These are phyloP conservation scores for Eulemur albifrons DNA, from an alignment of 2,797 vertebrate genomes.

Conservation along the genomic window DNA sequence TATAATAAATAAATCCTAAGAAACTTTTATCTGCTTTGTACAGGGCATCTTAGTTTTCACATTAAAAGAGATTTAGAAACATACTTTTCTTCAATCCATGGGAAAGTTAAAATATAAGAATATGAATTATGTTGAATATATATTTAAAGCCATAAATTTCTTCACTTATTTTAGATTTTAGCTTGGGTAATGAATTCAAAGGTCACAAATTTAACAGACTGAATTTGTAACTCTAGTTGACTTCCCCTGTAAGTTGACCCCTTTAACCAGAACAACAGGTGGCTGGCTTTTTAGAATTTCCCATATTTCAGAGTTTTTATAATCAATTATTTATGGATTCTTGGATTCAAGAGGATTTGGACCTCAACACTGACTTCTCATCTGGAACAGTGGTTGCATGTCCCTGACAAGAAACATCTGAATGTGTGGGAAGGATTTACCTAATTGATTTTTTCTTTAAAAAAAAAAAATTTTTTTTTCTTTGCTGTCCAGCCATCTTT, in stretches of 20 bases:
- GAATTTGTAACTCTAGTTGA: slow-evolving; percentile 13
- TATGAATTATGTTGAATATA: not conserved
- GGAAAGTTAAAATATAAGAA: not conserved
- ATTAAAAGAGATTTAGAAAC: slow-evolving; percentile 24
- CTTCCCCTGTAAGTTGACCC: not conserved
- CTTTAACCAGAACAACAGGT: slow-evolving; percentile 48
- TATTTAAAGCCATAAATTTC: not conserved
- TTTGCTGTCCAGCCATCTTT: not conserved
- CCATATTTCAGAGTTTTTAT: not conserved
- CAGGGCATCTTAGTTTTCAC: not conserved
- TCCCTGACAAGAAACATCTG: slow-evolving; percentile 31
- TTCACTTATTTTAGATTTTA: slow-evolving; percentile 24
- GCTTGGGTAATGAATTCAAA: not conserved
- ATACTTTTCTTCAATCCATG: not conserved
- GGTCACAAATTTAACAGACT: not conserved
- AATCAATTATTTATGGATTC: slow-evolving; percentile 48
- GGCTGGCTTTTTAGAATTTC: slow-evolving; percentile 41
- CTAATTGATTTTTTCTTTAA: not conserved
- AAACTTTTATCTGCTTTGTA: not conserved
- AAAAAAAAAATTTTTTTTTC: not conserved
- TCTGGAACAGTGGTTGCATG: not conserved
- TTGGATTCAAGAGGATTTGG: slow-evolving; percentile 26
- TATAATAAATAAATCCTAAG: not conserved
- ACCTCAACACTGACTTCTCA: not conserved
- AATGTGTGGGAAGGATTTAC: too few species aligned